Conservation (phyloP, 2,888 invertebrate genomes). For the Mythimna loreyi region DNA sequence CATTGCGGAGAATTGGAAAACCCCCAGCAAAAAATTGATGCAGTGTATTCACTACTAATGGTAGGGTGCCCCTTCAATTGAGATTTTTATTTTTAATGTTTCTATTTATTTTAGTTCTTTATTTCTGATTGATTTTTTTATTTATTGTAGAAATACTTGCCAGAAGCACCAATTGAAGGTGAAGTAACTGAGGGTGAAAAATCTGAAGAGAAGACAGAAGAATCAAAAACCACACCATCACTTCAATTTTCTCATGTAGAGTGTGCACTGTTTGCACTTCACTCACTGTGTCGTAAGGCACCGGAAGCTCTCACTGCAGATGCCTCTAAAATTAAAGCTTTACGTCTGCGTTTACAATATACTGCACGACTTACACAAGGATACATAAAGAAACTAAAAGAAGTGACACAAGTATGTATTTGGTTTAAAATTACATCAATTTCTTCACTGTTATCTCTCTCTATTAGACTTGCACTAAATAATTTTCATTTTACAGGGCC, state of each 20-base stretch:
- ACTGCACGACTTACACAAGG: slow-evolving; percentile 98
- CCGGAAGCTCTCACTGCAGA: slow-evolving; percentile 94
- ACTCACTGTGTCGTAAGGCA: slow-evolving; percentile 94
- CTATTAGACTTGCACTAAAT: slow-evolving; percentile 11
- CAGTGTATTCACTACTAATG: slow-evolving; percentile 94
- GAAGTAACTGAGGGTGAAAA: slow-evolving; percentile 85
- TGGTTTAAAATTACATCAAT: neutral
- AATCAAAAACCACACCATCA: slow-evolving; percentile 92
- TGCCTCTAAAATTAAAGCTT: slow-evolving; percentile 94
- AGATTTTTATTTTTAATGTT: neutral
- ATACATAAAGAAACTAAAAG: slow-evolving; percentile 93
- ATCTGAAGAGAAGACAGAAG: slow-evolving; percentile 77
- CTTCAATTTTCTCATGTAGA: slow-evolving; percentile 98
- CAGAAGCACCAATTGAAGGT: slow-evolving; percentile 94
- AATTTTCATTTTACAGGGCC: slow-evolving; percentile 88
- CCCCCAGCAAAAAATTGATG: slow-evolving; percentile 93
- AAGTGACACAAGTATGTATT: slow-evolving; percentile 88
- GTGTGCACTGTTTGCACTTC: slow-evolving; percentile 95
- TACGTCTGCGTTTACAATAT: slow-evolving; percentile 96
- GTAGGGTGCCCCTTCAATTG: slow-evolving; percentile 89
- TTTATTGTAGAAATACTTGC: slow-evolving; percentile 94
- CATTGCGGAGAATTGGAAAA: slow-evolving; percentile 95
- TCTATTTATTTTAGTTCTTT: too few relatives aligned
- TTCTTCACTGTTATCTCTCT: neutral
- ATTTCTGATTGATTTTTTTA: neutral